These are phyloP conservation scores for Hydrophis major DNA, from an alignment of 2,797 vertebrate genomes.

Conservation along the genomic window DNA sequence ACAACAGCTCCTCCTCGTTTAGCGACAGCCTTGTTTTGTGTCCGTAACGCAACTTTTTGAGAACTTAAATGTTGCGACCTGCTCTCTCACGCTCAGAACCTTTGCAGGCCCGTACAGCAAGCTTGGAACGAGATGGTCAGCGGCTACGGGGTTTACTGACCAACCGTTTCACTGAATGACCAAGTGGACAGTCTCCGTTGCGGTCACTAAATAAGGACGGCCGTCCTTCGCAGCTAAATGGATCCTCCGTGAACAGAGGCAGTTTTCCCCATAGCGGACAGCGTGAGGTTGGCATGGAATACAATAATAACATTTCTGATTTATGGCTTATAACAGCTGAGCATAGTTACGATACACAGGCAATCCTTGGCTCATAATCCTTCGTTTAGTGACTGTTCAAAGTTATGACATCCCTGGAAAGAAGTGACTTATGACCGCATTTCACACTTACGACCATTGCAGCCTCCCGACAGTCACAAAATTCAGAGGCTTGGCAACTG, in stretches of 20 bases:
- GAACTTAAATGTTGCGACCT: neutral
- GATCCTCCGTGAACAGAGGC: neutral
- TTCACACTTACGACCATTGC: no score
- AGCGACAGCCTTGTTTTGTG: neutral
- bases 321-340: neutral
- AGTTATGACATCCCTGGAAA: no score
- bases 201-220: neutral
- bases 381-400: no score
- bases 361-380: no score
- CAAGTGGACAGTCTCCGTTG: neutral
- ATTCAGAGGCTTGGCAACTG: no score
- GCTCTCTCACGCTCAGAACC: neutral
- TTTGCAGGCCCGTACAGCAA: neutral
- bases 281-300: fast-evolving
- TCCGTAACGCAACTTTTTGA: neutral
- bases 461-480: no score
- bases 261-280: neutral
- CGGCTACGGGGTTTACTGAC: neutral
- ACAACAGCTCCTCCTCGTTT: neutral
- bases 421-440: no score
- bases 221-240: neutral
- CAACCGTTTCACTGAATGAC: neutral
- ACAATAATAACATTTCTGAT: neutral
- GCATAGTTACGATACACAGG: neutral
- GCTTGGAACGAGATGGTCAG: neutral